These are phyloP conservation scores for Acanthoscelides obtectus DNA, from an alignment of 2,888 invertebrate species.

Conservation along the genomic window DNA sequence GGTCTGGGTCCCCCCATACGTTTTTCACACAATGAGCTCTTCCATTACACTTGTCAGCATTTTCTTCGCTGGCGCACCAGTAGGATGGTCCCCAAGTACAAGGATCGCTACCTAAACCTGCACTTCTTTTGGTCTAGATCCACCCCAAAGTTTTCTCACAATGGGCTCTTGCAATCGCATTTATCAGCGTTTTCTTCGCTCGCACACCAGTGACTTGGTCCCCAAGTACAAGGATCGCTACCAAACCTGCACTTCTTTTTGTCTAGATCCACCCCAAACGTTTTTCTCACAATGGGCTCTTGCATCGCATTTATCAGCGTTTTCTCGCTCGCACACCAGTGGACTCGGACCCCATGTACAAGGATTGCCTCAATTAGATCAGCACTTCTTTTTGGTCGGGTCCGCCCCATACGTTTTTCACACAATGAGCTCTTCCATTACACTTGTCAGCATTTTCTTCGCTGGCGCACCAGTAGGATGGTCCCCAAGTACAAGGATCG, in stretches of 20 bases:
- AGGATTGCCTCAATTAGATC: not conserved
- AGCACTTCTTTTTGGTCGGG: not conserved
- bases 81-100: not conserved
- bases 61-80: constrained; percentile 7
- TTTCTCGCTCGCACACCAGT: constrained; percentile 62
- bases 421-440: not conserved
- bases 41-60: constrained; percentile 8
- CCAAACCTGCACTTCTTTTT: not conserved
- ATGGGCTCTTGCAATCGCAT: not conserved
- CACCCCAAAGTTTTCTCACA: not conserved
- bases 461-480: not conserved
- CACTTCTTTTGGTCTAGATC: not conserved
- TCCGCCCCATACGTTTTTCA: not conserved
- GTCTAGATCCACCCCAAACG: not conserved
- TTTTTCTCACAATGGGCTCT: not conserved
- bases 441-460: not conserved
- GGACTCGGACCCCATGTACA: constrained; percentile 52
- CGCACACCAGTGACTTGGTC: not conserved
- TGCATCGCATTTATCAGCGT: constrained; percentile 51
- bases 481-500: not conserved
- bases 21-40: constrained; percentile 6
- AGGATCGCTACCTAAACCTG: not conserved
- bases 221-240: not conserved
- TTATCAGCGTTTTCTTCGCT: not conserved
- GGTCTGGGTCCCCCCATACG: constrained; percentile 14